These are phyloP conservation scores for Mythimna pallens DNA, from an alignment of 2,888 invertebrate genomes.

Conservation along the genomic window DNA sequence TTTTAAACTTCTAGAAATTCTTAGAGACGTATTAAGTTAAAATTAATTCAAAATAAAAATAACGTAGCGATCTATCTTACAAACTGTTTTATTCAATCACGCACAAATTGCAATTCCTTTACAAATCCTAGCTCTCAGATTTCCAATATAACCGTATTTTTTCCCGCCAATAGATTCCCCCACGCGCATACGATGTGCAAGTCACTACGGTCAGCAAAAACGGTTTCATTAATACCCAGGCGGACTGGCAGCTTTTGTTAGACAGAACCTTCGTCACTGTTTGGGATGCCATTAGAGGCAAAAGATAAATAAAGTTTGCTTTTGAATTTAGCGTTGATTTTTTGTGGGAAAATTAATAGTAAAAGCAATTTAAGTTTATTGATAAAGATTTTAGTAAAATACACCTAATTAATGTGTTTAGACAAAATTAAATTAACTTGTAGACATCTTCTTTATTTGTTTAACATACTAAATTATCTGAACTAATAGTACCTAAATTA, in stretches of 20 bases:
- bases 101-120: slow-evolving; percentile 55
- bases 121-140: slow-evolving; percentile 52
- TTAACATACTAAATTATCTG: background rate
- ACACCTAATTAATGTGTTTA: background rate
- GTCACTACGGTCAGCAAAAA: slow-evolving; percentile 82
- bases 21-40: background rate
- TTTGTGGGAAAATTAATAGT: slow-evolving; percentile 6
- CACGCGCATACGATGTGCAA: slow-evolving; percentile 70
- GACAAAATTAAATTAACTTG: too few relatives aligned
- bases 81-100: slow-evolving; percentile 46
- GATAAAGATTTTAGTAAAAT: background rate
- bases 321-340: slow-evolving; percentile 23
- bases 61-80: slow-evolving; percentile 5
- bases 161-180: slow-evolving; percentile 57
- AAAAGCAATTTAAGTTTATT: background rate
- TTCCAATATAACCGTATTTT: slow-evolving; percentile 57
- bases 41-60: background rate
- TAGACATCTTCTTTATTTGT: background rate
- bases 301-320: slow-evolving; percentile 50
- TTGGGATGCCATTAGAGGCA: slow-evolving; percentile 56
- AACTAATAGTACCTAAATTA: background rate
- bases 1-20: background rate
- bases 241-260: slow-evolving; percentile 65
- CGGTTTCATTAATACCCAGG: slow-evolving; percentile 74
- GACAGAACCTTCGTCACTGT: slow-evolving; percentile 72